Base-by-base conservation (phyloP, 2,797 vertebrate genomes). In the Argentina silus region DNA sequence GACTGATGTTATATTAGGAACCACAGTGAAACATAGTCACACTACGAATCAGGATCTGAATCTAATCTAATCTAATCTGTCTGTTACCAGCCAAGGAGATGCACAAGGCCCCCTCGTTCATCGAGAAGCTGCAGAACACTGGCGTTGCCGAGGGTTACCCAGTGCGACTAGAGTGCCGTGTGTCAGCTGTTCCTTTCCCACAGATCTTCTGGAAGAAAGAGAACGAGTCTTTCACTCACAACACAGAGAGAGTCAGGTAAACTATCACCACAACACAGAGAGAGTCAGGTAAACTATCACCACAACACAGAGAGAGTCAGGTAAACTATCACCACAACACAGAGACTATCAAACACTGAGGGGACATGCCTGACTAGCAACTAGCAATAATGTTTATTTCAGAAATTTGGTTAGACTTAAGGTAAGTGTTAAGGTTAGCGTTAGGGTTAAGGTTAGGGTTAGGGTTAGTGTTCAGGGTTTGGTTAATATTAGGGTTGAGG, bases 191-290 rank as follows among this genome's bases (percentile, higher is more conserved):
- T 14, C 98, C 98, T 0, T 93, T 93, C 10, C 98, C 98, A 11
- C 97, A 99, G 71, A 99, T 99, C 91, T 99, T 99, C 81, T 99
- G 98, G 98, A 99, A 99, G 87, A 96, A 95, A 77, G 98, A 99
- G 90, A 99, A 99, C 0, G 98, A 99, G 76, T 99, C 98, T 0
- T 94, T 99, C 75, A 99, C 96, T 19, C 96, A 98, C 89, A 98
- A 96, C 93, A 99, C 98, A 1, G 98, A 99, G 84, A 93, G 97
- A 89, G 93, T 99, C 91, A 99, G 98, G 98, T 99, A 85, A 81
- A 84, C 1, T 3, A 15, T 8, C 27, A 6, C 1, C 17, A 64
- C 42, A 6, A 17, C 27, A 36, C 27, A 36, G 27, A 36, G 27
- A 36, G 27, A 36, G 27, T 36, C 27, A 36, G 27, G 27, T 36